These are phyloP conservation scores for Pecten maximus DNA, from an alignment of 2,888 invertebrate genomes.

Conservation along the genomic window DNA sequence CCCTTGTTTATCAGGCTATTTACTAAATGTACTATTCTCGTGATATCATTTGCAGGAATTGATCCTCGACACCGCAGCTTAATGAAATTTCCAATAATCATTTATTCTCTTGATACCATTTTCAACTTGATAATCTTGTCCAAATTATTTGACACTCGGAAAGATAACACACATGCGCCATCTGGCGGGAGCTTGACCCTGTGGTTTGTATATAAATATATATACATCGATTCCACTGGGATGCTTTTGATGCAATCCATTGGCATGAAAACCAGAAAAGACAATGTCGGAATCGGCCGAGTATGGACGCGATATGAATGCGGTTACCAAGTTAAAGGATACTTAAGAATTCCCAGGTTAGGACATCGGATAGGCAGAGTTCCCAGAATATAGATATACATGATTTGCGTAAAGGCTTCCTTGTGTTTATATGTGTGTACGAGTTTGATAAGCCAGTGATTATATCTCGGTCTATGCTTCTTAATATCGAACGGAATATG, in stretches of 20 bases:
- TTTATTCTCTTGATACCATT: neutral
- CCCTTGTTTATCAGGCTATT: neutral
- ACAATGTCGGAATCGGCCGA: neutral
- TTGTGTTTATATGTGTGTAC: neutral
- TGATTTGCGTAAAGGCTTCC: neutral
- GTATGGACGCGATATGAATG: neutral
- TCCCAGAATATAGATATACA: neutral
- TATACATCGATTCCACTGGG: neutral
- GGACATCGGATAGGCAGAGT: neutral
- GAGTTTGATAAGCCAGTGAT: neutral
- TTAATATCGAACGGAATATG: neutral
- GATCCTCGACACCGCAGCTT: neutral
- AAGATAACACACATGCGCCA: neutral
- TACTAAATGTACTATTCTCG: neutral
- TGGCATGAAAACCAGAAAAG: neutral
- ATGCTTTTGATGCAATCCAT: neutral
- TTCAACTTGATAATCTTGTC: slow-evolving; percentile 11
- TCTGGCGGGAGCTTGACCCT: neutral
- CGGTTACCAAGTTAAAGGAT: neutral
- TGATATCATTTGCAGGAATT: neutral
- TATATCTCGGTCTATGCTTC: neutral
- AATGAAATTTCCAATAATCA: neutral
- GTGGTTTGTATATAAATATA: neutral
- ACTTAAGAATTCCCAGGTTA: neutral
- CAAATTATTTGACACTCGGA: neutral